phyloP scores from a whole-genome alignment of 2,888 invertebrate species.

The Tryphoninae sp. region DNA sequence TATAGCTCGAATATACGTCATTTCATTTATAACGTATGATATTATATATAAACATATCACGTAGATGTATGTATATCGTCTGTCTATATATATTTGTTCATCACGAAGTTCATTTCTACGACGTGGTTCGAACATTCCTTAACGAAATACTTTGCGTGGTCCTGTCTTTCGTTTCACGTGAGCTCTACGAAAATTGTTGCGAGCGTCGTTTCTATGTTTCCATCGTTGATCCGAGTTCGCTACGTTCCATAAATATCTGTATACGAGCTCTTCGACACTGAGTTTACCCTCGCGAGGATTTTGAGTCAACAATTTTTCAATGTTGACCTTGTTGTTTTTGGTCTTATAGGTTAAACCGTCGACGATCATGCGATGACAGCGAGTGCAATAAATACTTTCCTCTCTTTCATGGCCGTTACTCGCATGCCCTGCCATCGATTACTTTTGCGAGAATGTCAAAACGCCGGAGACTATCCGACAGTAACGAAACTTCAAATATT shows the following conservation, averaged over 20 bases:
- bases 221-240: constrained; percentile 49
- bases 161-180: constrained; percentile 49
- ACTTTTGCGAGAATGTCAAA: neutral
- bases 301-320: constrained; percentile 9
- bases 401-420: constrained; percentile 31
- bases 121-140: neutral
- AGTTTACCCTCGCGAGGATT: constrained; percentile 35
- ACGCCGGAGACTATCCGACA: too few species aligned
- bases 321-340: neutral
- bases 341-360: neutral
- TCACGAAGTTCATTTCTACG: constrained; percentile 1
- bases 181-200: constrained; percentile 43
- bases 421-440: constrained; percentile 51
- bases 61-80: too few species aligned
- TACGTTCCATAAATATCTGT: constrained; percentile 50
- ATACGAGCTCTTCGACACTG: constrained; percentile 50
- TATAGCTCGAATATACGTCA: constrained; percentile 41
- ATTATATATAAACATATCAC: neutral
- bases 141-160: neutral
- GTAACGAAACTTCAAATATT: too few species aligned
- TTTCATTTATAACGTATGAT: constrained; percentile 25
- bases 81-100: constrained; percentile 1
- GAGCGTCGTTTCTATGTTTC: constrained; percentile 47
- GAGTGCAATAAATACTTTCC: constrained; percentile 12
- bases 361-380: constrained; percentile 28